These are phyloP conservation scores for Phataginus tetradactyla DNA, from an alignment of 2,797 vertebrate genomes.

Conservation along the genomic window DNA sequence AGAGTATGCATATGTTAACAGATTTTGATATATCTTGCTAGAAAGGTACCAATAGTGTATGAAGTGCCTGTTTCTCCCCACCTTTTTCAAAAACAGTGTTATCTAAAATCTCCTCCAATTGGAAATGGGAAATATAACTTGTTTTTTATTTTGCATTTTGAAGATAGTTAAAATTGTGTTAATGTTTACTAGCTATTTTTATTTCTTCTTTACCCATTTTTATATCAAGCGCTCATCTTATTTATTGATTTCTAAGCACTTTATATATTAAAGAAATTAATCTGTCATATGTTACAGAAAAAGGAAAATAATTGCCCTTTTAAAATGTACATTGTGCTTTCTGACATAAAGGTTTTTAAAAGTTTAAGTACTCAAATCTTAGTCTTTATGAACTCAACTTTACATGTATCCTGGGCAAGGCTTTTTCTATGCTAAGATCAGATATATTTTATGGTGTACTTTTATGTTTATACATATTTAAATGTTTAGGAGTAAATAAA, in stretches of 20 bases:
- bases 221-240: constrained; percentile 3
- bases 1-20: background rate
- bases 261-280: constrained; percentile 56
- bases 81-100: background rate
- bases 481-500: constrained; percentile 19
- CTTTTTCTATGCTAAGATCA: constrained; percentile 18
- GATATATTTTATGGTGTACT: background rate
- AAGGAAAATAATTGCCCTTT: constrained; percentile 10
- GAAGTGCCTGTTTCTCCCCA: background rate
- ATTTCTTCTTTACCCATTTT: constrained; percentile 36
- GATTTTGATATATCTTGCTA: background rate
- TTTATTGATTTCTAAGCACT: constrained; percentile 4
- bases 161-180: background rate
- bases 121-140: constrained; percentile 5
- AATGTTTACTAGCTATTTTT: constrained; percentile 35
- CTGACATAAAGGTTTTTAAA: constrained; percentile 23
- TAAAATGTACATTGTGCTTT: constrained; percentile 33
- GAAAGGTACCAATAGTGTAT: background rate
- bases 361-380: background rate
- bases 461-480: constrained; percentile 20
- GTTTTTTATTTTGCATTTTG: constrained; percentile 37
- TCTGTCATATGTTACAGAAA: background rate
- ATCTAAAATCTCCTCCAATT: constrained; percentile 32
- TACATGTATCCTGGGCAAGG: background rate
- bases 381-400: constrained; percentile 22